Conservation (phyloP, 1,140 invertebrate species). For the Arion vulgaris region DNA sequence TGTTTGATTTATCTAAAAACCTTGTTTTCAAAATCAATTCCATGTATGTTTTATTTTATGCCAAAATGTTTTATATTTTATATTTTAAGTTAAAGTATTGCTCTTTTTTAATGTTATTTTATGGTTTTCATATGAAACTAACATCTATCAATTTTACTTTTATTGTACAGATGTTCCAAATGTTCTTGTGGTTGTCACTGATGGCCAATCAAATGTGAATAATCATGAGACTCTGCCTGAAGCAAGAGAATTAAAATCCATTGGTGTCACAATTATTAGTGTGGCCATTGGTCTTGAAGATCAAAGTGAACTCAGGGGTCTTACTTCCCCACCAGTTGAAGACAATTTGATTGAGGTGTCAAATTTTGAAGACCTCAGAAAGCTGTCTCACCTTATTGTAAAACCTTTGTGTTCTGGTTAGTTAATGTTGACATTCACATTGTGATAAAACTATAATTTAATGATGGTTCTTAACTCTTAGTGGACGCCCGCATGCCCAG, state of each 20-base stretch:
- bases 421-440: too few relatives aligned
- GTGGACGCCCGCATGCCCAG: too few relatives aligned
- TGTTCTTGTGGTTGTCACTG: slow-evolving; percentile 62
- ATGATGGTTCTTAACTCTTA: too few relatives aligned
- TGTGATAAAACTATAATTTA: too few relatives aligned
- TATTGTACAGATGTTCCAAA: slow-evolving; percentile 60
- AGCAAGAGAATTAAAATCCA: slow-evolving; percentile 53
- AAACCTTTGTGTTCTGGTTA: slow-evolving; percentile 61
- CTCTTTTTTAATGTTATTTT: too few relatives aligned
- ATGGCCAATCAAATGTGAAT: slow-evolving; percentile 67
- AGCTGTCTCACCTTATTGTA: slow-evolving; percentile 56
- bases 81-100: too few relatives aligned
- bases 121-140: too few relatives aligned
- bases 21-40: too few relatives aligned
- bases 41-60: too few relatives aligned
- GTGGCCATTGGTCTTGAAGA: slow-evolving; percentile 59
- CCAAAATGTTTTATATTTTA: too few relatives aligned
- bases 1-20: too few relatives aligned
- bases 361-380: slow-evolving; percentile 54
- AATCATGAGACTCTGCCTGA: slow-evolving; percentile 59
- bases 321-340: slow-evolving; percentile 58
- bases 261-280: slow-evolving; percentile 61
- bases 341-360: slow-evolving; percentile 62
- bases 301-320: slow-evolving; percentile 54
- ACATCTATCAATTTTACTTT: too few relatives aligned